Conservation (phyloP, 2,888 invertebrate genomes). For the Deilephila elpenor region DNA sequence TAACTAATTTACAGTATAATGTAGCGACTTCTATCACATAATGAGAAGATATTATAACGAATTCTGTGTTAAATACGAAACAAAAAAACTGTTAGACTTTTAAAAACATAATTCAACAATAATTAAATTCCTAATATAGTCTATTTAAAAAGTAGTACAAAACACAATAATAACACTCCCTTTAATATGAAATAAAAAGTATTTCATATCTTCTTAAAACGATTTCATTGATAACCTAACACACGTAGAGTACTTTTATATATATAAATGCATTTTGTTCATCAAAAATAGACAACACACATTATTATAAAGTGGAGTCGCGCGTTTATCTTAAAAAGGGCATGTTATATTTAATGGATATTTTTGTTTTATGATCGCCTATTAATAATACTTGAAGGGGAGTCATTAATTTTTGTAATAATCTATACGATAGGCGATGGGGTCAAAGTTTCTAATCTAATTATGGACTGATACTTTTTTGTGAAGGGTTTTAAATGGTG, state of each 20-base stretch:
- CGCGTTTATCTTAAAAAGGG: constrained; percentile 22
- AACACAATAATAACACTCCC: neutral
- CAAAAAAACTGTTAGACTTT: too few relatives aligned
- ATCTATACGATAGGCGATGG: constrained; percentile 7
- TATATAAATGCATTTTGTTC: constrained; percentile 7
- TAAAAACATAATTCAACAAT: too few relatives aligned
- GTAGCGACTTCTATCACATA: too few relatives aligned
- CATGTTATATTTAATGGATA: constrained; percentile 23
- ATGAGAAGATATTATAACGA: too few relatives aligned
- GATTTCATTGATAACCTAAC: neutral
- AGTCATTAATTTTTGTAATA: constrained; percentile 16
- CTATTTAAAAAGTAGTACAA: too few relatives aligned
- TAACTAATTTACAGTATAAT: too few relatives aligned
- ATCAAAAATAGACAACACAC: constrained; percentile 20
- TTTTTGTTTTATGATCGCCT: constrained; percentile 20
- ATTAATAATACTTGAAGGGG: constrained; percentile 17
- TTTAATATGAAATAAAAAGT: neutral
- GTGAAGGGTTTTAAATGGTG: neutral
- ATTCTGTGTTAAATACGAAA: too few relatives aligned
- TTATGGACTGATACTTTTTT: neutral
- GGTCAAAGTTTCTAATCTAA: constrained; percentile 12
- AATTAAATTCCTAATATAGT: too few relatives aligned
- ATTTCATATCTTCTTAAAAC: neutral
- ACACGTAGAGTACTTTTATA: neutral
- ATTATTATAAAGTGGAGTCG: constrained; percentile 10